Evolutionary conservation across 1,140 invertebrate species (phyloP).

Genomic region (Danaus plexippus): DNA sequence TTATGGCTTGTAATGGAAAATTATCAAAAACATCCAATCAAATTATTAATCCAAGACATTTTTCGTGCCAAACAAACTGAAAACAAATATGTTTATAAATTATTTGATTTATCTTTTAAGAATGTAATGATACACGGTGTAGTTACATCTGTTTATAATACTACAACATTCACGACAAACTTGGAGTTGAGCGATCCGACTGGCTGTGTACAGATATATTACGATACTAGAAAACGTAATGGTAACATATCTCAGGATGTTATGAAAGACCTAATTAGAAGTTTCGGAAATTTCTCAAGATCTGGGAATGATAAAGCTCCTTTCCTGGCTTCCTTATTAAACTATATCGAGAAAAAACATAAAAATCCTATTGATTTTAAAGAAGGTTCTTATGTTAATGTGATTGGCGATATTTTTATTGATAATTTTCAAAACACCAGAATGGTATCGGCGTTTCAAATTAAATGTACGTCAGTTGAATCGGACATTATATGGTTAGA

Average conservation of each 20-base stretch:
- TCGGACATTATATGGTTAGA: constrained; percentile 57
- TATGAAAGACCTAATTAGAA: constrained; percentile 32
- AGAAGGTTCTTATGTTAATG: constrained; percentile 37
- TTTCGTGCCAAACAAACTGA: constrained; percentile 45
- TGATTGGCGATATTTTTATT: constrained; percentile 58
- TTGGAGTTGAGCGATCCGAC: constrained; percentile 56
- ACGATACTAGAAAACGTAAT: constrained; percentile 42
- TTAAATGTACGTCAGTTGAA: constrained; percentile 34
- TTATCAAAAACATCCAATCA: constrained; percentile 41
- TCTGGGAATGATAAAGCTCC: constrained; percentile 32
- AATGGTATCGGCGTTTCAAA: constrained; percentile 52
- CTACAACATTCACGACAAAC: constrained; percentile 28
- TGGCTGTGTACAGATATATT: constrained; percentile 49
- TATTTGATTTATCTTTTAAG: constrained; percentile 52
- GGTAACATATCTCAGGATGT: constrained; percentile 20
- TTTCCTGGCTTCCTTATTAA: constrained; percentile 41
- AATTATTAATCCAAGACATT: constrained; percentile 60
- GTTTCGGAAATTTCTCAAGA: constrained; percentile 32
- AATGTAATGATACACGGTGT: constrained; percentile 61
- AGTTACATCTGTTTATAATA: constrained; percentile 45
- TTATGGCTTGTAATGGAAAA: constrained; percentile 10
- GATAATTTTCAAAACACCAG: constrained; percentile 39
- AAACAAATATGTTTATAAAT: constrained; percentile 56
- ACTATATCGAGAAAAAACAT: constrained; percentile 35
- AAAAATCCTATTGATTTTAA: constrained; percentile 33